Conservation (phyloP, 2,113 vertebrate species). For the Puffinus mauretanicus region DNA sequence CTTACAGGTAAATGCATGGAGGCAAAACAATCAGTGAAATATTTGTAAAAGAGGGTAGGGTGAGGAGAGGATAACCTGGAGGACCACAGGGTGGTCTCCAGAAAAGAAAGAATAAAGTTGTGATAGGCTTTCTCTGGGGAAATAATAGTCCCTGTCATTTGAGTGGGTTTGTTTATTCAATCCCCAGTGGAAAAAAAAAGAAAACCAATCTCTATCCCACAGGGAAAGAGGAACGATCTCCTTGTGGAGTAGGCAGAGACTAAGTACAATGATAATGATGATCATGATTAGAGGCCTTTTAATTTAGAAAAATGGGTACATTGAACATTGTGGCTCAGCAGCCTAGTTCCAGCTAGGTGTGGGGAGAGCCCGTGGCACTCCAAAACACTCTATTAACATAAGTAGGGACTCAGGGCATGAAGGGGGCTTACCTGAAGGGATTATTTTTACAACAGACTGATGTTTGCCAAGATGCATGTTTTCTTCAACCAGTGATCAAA, state of each 20-base stretch:
- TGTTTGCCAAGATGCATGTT: neutral
- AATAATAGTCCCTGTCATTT: neutral
- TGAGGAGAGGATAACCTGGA: neutral
- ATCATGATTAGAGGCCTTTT: neutral
- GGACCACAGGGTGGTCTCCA: neutral
- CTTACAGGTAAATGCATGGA: neutral
- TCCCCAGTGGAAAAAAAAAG: neutral
- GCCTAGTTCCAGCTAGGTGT: neutral
- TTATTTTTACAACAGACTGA: neutral
- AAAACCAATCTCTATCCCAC: neutral
- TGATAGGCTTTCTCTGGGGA: neutral
- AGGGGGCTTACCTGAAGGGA: neutral
- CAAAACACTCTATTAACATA: neutral
- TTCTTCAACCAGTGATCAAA: neutral
- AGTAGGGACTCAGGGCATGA: neutral
- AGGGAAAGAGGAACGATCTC: neutral
- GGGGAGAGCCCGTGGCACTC: neutral
- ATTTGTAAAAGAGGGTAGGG: neutral
- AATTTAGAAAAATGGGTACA: neutral
- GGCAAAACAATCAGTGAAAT: neutral
- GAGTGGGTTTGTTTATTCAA: neutral
- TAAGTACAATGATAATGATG: neutral
- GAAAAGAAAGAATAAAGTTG: neutral
- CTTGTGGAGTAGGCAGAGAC: neutral
- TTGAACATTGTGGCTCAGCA: neutral